Evolutionary conservation across 2,888 invertebrate species (phyloP), one percentile per base, ranked within the genome.

Genomic region (Cosmorhoe ocellata): DNA sequence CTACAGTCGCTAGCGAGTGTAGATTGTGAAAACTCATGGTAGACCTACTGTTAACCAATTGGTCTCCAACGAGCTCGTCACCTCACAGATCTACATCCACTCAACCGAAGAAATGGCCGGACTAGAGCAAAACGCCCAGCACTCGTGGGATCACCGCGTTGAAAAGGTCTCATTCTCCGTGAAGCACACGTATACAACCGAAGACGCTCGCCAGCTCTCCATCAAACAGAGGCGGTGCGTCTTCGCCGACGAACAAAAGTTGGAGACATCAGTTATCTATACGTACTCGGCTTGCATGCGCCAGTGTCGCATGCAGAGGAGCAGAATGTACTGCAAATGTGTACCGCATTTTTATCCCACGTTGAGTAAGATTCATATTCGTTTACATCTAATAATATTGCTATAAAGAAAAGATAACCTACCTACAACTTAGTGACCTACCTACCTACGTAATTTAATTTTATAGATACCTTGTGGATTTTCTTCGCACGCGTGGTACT

Each of bases 171-270:
- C 91, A 0, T 93, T 95, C 71, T 93, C 94, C 0, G 93, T 95
- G 14, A 94, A 95, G 67, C 93, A 94, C 70, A 95, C 95, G 0
- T 95, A 95, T 72, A 95, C 95, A 0, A 95, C 95, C 0, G 92
- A 92, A 49, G 94, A 95, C 68, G 94, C 95, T 0, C 87, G 92
- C 0, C 95, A 95, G 64, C 80, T 96, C 6, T 90, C 91, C 1
- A 76, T 90, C 8, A 91, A 91, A 1, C 95, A 96, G 73, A 81
- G 96, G 7, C 92, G 93, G 43, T 96, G 96, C 65, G 91, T 94
- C 24, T 95, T 94, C 67, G 87, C 91, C 0, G 91, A 95, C 63
- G 96, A 96, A 74, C 84, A 92, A 11, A 86, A 88, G 47, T 71
- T 95, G 52, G 87, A 92, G 42, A 92, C 92, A 0, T 92, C 92